Evolutionary conservation across 2,797 vertebrate genomes (phyloP).

Genomic region (Danio jaintianensis): DNA sequence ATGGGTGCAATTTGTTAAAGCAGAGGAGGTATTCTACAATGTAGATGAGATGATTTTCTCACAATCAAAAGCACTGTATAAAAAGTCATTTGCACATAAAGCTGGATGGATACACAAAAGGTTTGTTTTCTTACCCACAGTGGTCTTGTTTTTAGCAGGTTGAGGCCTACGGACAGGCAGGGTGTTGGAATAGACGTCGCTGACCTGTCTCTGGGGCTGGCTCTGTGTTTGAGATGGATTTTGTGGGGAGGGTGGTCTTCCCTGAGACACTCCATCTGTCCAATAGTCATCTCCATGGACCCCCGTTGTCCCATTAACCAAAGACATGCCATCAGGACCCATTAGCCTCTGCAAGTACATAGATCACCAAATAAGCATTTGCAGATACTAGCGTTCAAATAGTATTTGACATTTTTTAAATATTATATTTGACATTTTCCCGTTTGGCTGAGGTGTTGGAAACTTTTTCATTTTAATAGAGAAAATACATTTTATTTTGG

Average conservation of each 20-base stretch:
- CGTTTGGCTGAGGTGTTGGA: no score
- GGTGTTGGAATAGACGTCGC: slow-evolving; percentile 97
- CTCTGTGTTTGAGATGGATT: slow-evolving; percentile 78
- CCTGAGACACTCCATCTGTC: slow-evolving; percentile 88
- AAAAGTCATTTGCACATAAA: background rate
- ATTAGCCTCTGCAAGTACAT: slow-evolving; percentile 86
- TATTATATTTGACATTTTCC: no score
- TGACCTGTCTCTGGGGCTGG: slow-evolving; percentile 93
- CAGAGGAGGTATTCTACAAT: no score
- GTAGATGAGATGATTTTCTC: background rate
- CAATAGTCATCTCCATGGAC: slow-evolving; percentile 90
- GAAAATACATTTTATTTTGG: no score
- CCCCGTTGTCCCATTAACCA: slow-evolving; percentile 91
- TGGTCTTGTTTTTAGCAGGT: slow-evolving; percentile 91
- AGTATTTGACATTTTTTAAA: no score
- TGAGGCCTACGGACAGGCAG: slow-evolving; percentile 96
- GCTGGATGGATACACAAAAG: background rate
- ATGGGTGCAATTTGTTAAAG: background rate
- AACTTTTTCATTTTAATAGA: no score
- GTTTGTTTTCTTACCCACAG: slow-evolving; percentile 76
- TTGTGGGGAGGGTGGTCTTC: slow-evolving; percentile 82
- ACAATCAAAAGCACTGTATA: background rate
- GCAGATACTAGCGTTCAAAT: no score
- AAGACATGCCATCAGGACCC: slow-evolving; percentile 88
- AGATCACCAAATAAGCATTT: no score